Percentiles rank a stretch among this genome's conserved stretches.
Evolutionary conservation across 2,113 vertebrate genomes (phyloP).

Genomic region (Datnioides undecimradiatus): DNA sequence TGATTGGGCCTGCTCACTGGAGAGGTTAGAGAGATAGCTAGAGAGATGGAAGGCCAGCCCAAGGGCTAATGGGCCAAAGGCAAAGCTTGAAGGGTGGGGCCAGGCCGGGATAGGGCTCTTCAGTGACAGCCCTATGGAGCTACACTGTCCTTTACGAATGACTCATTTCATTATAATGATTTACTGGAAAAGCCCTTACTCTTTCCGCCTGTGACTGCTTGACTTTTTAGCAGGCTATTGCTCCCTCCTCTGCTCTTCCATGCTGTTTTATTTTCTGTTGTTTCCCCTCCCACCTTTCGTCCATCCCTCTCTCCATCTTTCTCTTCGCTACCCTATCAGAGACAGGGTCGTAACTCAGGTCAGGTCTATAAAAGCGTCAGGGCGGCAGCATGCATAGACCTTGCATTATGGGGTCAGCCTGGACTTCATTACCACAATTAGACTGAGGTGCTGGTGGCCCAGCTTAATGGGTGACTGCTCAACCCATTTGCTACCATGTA

Average conservation of each 20-base stretch:
- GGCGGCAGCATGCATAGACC: slow-evolving; percentile 51
- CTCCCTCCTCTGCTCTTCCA: slow-evolving; percentile 29
- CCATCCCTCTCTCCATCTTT: slow-evolving; percentile 29
- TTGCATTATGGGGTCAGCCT: slow-evolving; percentile 74
- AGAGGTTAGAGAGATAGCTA: slow-evolving; percentile 45
- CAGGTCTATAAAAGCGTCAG: slow-evolving; percentile 76
- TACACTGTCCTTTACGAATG: slow-evolving; percentile 58
- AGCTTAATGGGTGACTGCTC: slow-evolving; percentile 60
- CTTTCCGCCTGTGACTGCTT: slow-evolving; percentile 38
- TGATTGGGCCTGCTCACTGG: slow-evolving; percentile 62
- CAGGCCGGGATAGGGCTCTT: slow-evolving; percentile 21
- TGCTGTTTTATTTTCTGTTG: slow-evolving; percentile 38
- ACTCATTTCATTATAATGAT: slow-evolving; percentile 80
- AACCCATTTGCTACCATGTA: slow-evolving; percentile 57
- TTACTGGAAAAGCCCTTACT: slow-evolving; percentile 61
- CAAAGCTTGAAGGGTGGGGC: slow-evolving; percentile 50
- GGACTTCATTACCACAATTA: slow-evolving; percentile 80
- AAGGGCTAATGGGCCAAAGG: slow-evolving; percentile 53
- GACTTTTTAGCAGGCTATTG: slow-evolving; percentile 55
- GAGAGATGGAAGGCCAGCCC: slow-evolving; percentile 38
- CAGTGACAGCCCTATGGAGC: slow-evolving; percentile 40
- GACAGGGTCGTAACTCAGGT: slow-evolving; percentile 72
- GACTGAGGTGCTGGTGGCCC: slow-evolving; percentile 56
- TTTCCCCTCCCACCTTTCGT: slow-evolving; percentile 7
- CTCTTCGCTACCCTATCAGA: slow-evolving; percentile 38